These are phyloP conservation scores for Brachionus manjavacas DNA, from an alignment of 1,140 invertebrate species.

Conservation along the genomic window DNA sequence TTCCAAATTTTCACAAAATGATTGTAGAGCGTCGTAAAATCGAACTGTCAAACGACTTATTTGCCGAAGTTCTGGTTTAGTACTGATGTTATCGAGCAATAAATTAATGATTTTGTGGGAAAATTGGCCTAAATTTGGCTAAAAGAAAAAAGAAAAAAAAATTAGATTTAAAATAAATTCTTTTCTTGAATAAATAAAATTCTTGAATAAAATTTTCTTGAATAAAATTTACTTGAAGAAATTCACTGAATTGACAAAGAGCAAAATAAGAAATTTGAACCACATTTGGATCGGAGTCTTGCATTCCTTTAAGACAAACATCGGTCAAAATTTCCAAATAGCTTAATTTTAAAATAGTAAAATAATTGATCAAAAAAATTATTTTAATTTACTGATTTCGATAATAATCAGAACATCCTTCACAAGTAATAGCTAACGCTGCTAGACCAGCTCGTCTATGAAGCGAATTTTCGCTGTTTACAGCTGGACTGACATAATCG, in stretches of 20 bases:
- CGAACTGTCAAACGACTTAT: conserved; percentile 29
- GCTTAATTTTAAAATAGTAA: background rate
- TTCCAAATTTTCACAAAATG: conserved; percentile 41
- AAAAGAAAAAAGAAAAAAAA: too few species aligned
- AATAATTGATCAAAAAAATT: background rate
- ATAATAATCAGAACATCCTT: conserved; percentile 40
- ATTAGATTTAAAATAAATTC: too few species aligned
- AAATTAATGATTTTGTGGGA: conserved; percentile 2
- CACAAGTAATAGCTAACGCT: conserved; percentile 34
- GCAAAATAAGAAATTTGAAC: conserved; percentile 40
- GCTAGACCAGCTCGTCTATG: conserved; percentile 33
- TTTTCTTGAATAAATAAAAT: too few species aligned
- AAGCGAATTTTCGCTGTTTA: conserved; percentile 5
- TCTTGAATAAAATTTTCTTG: too few species aligned
- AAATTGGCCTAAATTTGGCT: conserved; percentile 28
- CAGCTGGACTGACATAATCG: conserved; percentile 11
- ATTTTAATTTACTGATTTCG: background rate
- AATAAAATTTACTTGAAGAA: background rate
- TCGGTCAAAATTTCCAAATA: conserved; percentile 36
- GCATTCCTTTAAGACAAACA: conserved; percentile 37
- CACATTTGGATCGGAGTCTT: conserved; percentile 2
- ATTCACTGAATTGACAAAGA: conserved; percentile 37
- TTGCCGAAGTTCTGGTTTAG: background rate
- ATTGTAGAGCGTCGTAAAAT: conserved; percentile 39
- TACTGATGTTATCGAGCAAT: background rate